Evolutionary conservation across 2,888 invertebrate genomes (phyloP).

Genomic region (Drosophila maculinotata): DNA sequence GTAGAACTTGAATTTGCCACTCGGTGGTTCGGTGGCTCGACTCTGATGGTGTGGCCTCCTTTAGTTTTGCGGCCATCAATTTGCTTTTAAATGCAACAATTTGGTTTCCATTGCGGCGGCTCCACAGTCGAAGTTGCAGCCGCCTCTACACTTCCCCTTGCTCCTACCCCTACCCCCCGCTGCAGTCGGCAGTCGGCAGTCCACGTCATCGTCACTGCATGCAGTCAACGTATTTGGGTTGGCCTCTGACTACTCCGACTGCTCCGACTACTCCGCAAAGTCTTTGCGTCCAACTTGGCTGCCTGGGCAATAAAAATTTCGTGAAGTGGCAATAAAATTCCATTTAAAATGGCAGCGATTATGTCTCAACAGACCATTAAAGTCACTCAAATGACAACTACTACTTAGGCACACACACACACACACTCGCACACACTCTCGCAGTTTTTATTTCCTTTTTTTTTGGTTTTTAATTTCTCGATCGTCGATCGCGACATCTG

Average conservation of each 20-base stretch:
- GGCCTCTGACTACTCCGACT: conserved; percentile 31
- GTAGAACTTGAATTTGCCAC: conserved; percentile 67
- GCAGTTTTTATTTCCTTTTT: conserved; percentile 15
- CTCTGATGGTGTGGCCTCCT: conserved; percentile 75
- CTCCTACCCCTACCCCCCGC: not conserved
- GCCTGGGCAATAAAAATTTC: conserved; percentile 76
- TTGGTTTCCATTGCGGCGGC: conserved; percentile 74
- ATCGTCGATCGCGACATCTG: conserved; percentile 74
- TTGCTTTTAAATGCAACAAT: conserved; percentile 83
- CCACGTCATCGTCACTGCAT: conserved; percentile 71
- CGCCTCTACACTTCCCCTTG: not conserved
- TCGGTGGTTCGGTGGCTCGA: conserved; percentile 17
- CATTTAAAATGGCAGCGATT: conserved; percentile 85
- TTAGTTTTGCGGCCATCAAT: conserved; percentile 82
- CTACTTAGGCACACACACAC: conserved; percentile 78
- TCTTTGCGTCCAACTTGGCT: conserved; percentile 45
- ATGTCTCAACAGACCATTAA: conserved; percentile 85
- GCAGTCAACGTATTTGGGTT: conserved; percentile 58
- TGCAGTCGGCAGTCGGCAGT: conserved; percentile 18
- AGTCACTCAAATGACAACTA: conserved; percentile 85
- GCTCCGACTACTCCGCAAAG: conserved; percentile 12
- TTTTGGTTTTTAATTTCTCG: conserved; percentile 34
- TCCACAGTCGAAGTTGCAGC: conserved; percentile 17
- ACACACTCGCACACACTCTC: conserved; percentile 30
- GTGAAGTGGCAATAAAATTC: conserved; percentile 85